phyloP scores from a whole-genome alignment of 2,113 vertebrate genomes.

The Grallaria varia region DNA sequence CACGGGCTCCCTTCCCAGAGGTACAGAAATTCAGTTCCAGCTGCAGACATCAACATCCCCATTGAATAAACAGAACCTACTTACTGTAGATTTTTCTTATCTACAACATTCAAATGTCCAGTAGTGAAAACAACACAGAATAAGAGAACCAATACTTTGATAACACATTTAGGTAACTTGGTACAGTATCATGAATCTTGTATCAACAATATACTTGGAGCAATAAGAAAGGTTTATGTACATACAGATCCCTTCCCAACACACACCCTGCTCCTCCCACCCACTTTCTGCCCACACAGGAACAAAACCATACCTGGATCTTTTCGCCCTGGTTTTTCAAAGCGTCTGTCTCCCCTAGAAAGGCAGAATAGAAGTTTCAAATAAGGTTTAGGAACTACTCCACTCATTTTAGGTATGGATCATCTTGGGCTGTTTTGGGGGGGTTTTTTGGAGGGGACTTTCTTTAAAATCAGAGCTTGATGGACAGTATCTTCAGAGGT shows the following conservation, averaged over 20 bases:
- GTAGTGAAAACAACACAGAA: neutral
- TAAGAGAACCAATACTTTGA: neutral
- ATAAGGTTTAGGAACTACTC: conserved; percentile 12
- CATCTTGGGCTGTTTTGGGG: neutral
- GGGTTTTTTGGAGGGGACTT: neutral
- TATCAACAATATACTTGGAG: neutral
- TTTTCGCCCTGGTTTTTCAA: conserved; percentile 99
- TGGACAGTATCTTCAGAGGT: neutral
- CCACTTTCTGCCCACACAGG: conserved; percentile 32
- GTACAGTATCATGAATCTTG: neutral
- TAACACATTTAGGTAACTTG: neutral
- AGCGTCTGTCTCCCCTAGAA: conserved; percentile 92
- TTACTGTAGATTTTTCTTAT: neutral
- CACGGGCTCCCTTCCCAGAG: neutral
- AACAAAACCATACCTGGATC: conserved; percentile 89
- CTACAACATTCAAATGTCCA: neutral
- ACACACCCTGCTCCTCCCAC: conserved; percentile 38
- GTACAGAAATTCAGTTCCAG: neutral
- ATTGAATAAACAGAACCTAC: neutral
- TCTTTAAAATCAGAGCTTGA: neutral
- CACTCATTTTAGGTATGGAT: neutral
- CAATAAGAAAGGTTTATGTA: neutral
- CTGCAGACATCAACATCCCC: neutral
- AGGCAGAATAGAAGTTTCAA: conserved; percentile 67
- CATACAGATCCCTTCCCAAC: neutral